These are phyloP conservation scores for Athene cunicularia DNA, from an alignment of 2,113 vertebrate genomes.

Conservation along the genomic window DNA sequence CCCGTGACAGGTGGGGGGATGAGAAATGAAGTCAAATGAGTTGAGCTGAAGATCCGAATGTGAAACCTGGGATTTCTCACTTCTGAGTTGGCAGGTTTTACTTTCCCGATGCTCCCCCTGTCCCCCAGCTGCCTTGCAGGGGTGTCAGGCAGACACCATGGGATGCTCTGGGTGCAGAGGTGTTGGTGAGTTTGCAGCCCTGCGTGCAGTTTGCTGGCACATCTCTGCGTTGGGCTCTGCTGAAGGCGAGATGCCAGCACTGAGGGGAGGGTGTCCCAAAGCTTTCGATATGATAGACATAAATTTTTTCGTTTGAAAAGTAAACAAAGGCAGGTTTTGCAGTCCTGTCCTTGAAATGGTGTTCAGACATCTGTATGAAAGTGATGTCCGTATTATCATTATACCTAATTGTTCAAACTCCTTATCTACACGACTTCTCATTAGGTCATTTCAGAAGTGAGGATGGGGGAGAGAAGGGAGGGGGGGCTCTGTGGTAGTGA, in stretches of 20 bases:
- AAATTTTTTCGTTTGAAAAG: not conserved
- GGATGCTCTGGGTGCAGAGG: not conserved
- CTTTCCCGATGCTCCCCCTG: not conserved
- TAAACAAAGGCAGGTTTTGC: not conserved
- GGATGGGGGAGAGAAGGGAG: not conserved
- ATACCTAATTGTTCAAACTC: slow-evolving; percentile 4
- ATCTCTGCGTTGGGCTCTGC: fast-evolving
- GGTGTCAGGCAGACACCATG: not conserved
- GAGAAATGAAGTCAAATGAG: not conserved
- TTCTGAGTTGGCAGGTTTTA: not conserved
- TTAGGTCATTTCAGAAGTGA: no score
- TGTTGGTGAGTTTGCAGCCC: not conserved
- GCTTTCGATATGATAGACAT: not conserved
- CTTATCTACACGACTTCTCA: not conserved
- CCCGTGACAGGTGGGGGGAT: not conserved
- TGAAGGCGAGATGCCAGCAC: not conserved
- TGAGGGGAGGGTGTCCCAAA: not conserved
- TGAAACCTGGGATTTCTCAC: not conserved
- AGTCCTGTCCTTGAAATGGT: not conserved
- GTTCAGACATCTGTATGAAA: not conserved
- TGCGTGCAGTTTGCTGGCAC: not conserved
- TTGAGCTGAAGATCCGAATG: not conserved
- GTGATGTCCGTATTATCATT: not conserved
- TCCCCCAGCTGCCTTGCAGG: not conserved
- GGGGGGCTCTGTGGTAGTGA: not conserved